Evolutionary conservation across 2,888 invertebrate genomes (phyloP), one percentile per base, ranked within the genome.

Genomic region (Dryocosmus kuriphilus): DNA sequence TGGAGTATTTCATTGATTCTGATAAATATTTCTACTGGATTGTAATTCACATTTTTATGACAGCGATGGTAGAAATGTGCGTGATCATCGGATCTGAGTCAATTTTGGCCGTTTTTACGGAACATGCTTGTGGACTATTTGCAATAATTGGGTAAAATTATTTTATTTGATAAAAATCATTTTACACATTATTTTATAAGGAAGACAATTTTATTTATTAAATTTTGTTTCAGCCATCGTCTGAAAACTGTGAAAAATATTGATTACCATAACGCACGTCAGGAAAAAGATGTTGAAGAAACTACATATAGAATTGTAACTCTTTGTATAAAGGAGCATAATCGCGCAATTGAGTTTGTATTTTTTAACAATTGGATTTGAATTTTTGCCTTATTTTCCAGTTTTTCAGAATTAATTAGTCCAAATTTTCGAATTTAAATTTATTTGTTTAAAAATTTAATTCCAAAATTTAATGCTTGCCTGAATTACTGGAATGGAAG

Each of bases 91-190:
- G 32, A 30, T 62, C 61, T 30, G 61, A 62, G 8, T 62, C 61
- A 8, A 62, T 62, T 62, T 62, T 62, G 27, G 61, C 61, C 19
- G 61, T 62, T 1, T 62, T 62, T 30, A 62, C 61, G 2, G 61
- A 62, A 62, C 61, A 62, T 16, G 61, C 61, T 30, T 62, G 61
- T 62, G 61, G 61, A 19, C 6, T 62, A 19, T 62, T 62, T 19
- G 32, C 24, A 32, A 62, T 62, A 62, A 62, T 62, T 30, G 61
- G 61, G 61, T 62, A 62, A 62, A 19, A 30, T 19, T 35, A 35
- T 35, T 35, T 35, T n/a, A n/a, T 35, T 62, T 27, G 2, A 22
- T 35, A 19, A 35, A 19, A 27, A 61, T 11, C 19, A 62, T 14
- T 62, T 62, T 19, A 65, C 16, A 3, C 46, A n/a, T n/a, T n/a